Evolutionary conservation across 2,888 invertebrate species (phyloP).

Genomic region (Melieria crassipennis): DNA sequence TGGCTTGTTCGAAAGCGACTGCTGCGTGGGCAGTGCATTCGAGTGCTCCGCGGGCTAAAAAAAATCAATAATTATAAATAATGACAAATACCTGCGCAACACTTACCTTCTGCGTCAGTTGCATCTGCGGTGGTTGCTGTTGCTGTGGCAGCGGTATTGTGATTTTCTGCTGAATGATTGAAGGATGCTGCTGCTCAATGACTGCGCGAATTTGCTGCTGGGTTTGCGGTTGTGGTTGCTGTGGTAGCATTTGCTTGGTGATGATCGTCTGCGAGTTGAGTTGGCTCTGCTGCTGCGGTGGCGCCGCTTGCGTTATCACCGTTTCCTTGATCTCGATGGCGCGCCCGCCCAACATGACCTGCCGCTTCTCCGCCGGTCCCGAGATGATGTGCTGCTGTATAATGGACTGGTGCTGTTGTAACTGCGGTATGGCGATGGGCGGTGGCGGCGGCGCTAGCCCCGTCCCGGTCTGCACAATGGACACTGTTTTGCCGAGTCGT

Average conservation of each 20-base stretch:
- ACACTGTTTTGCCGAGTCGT: constrained; percentile 48
- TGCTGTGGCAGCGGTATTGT: constrained; percentile 44
- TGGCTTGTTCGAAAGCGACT: background rate
- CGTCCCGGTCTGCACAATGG: constrained; percentile 43
- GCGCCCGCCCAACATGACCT: constrained; percentile 55
- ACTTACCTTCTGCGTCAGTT: constrained; percentile 22
- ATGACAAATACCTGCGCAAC: background rate
- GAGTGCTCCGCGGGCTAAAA: too few species aligned
- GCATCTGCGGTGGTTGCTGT: constrained; percentile 30
- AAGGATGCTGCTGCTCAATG: constrained; percentile 54
- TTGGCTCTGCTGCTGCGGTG: constrained; percentile 54
- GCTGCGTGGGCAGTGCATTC: too few species aligned
- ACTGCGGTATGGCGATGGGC: constrained; percentile 70
- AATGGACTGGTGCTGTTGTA: constrained; percentile 64
- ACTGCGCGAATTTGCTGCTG: constrained; percentile 51
- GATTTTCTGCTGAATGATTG: constrained; percentile 60
- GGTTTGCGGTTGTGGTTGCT: constrained; percentile 54
- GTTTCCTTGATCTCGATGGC: constrained; percentile 58
- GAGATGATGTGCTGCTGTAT: constrained; percentile 63
- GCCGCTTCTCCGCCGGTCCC: constrained; percentile 57
- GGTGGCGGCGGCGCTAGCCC: constrained; percentile 37
- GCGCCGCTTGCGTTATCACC: constrained; percentile 56
- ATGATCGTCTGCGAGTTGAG: constrained; percentile 61
- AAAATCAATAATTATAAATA: background rate
- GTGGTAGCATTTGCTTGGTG: constrained; percentile 51